phyloP scores from a whole-genome alignment of 1,140 invertebrate genomes.

The Cotesia chilonis region DNA sequence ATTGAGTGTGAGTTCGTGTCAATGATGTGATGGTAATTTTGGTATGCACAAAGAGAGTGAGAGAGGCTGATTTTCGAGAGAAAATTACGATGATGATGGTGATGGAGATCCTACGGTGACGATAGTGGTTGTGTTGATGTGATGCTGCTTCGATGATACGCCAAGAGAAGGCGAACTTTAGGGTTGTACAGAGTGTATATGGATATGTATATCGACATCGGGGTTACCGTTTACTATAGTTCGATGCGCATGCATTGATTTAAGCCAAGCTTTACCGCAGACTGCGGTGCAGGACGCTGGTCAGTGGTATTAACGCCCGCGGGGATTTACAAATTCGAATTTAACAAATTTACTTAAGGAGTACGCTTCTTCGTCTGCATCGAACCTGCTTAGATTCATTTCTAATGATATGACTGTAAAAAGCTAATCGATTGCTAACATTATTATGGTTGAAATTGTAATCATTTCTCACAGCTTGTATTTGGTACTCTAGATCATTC shows the following conservation, averaged over 20 bases:
- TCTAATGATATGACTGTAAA: too few species aligned
- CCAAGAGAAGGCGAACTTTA: slow-evolving; percentile 16
- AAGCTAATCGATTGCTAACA: too few species aligned
- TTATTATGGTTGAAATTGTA: too few species aligned
- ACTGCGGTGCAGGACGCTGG: slow-evolving; percentile 21
- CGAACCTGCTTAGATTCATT: too few species aligned
- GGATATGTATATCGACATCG: background rate
- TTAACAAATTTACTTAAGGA: slow-evolving; percentile 14
- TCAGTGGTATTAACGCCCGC: slow-evolving; percentile 30
- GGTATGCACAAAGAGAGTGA: slow-evolving; percentile 9
- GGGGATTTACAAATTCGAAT: slow-evolving; percentile 13
- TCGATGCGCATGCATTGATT: slow-evolving; percentile 34
- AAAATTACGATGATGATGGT: slow-evolving; percentile 20
- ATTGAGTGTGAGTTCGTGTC: background rate
- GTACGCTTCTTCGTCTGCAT: too few species aligned
- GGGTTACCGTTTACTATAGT: slow-evolving; percentile 12
- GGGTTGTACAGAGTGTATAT: background rate
- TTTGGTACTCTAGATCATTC: too few species aligned
- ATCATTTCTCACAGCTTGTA: too few species aligned
- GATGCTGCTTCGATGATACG: background rate
- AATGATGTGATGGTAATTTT: slow-evolving; percentile 26
- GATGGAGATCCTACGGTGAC: background rate
- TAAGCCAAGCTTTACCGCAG: slow-evolving; percentile 30
- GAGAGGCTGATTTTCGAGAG: slow-evolving; percentile 15
- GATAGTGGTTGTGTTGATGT: slow-evolving; percentile 2